Conservation (phyloP, 2,888 invertebrate species). For the Microdon myrmicae region DNA sequence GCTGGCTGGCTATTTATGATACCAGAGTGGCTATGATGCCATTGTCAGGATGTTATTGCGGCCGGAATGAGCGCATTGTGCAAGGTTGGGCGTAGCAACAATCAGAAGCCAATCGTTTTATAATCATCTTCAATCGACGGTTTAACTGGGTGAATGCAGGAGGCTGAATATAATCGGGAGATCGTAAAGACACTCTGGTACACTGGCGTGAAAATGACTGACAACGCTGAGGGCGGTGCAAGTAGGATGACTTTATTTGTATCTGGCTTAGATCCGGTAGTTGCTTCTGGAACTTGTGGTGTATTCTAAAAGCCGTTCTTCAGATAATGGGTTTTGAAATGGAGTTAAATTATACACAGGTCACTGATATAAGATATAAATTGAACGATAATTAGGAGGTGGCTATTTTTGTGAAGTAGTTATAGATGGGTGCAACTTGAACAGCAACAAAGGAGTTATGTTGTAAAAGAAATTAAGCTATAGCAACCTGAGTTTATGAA, state of each 20-base stretch:
- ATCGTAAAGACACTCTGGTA: slow-evolving; percentile 24
- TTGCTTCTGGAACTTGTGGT: slow-evolving; percentile 3
- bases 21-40: slow-evolving; percentile 35
- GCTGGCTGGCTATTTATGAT: slow-evolving; percentile 30
- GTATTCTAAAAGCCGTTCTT: slow-evolving; percentile 6
- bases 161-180: slow-evolving; percentile 1
- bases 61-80: background rate
- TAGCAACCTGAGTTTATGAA: too few relatives aligned
- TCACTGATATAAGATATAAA: slow-evolving; percentile 12
- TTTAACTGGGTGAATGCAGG: slow-evolving; percentile 3
- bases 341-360: slow-evolving; percentile 13
- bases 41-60: slow-evolving; percentile 40
- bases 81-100: slow-evolving; percentile 37
- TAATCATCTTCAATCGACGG: slow-evolving; percentile 50
- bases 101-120: slow-evolving; percentile 51
- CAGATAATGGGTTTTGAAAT: slow-evolving; percentile 17
- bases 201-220: slow-evolving; percentile 38
- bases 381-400: slow-evolving; percentile 21
- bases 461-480: too few relatives aligned
- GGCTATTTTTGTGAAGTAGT: background rate
- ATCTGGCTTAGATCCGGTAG: slow-evolving; percentile 5
- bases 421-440: too few relatives aligned
- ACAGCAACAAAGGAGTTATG: too few relatives aligned
- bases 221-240: slow-evolving; percentile 1
- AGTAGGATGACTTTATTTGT: slow-evolving; percentile 42